phyloP scores from a whole-genome alignment of 2,888 invertebrate species.

The Gryllus longicercus region DNA sequence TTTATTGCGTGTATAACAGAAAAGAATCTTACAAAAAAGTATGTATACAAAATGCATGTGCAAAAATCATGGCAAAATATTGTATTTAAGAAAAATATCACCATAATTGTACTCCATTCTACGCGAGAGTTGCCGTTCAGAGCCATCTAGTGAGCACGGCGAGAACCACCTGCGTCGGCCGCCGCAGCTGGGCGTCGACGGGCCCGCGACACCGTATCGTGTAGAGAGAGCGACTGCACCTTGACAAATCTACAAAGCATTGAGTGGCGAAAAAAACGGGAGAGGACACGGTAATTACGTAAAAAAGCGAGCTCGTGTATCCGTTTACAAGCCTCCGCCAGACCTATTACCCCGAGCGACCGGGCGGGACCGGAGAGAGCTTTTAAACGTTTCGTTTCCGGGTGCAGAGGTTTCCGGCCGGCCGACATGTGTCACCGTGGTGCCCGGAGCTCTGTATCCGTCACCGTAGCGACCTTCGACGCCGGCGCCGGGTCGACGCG shows the following conservation, averaged over 20 bases:
- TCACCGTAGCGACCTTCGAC: too few relatives aligned
- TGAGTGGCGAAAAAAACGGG: slow-evolving; percentile 7
- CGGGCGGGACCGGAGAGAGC: not conserved
- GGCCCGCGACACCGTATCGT: not conserved
- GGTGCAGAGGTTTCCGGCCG: not conserved
- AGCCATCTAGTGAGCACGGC: not conserved
- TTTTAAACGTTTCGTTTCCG: slow-evolving; percentile 17
- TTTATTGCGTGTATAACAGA: too few relatives aligned
- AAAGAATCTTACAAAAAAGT: too few relatives aligned
- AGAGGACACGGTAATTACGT: not conserved
- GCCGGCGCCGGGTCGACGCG: too few relatives aligned
- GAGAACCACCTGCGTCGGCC: not conserved
- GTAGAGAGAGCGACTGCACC: not conserved
- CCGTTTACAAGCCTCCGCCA: slow-evolving; percentile 11
- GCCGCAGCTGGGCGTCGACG: not conserved
- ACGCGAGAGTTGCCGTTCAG: not conserved
- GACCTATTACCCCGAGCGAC: not conserved
- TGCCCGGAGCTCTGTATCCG: too few relatives aligned
- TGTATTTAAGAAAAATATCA: too few relatives aligned
- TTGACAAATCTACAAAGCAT: slow-evolving; percentile 17
- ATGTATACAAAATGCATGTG: too few relatives aligned
- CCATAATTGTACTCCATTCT: too few relatives aligned
- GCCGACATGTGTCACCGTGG: too few relatives aligned
- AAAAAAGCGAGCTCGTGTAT: not conserved
- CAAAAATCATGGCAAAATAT: too few relatives aligned